Conservation (phyloP, 2,888 invertebrate genomes). For the Allolobophora icterica region DNA sequence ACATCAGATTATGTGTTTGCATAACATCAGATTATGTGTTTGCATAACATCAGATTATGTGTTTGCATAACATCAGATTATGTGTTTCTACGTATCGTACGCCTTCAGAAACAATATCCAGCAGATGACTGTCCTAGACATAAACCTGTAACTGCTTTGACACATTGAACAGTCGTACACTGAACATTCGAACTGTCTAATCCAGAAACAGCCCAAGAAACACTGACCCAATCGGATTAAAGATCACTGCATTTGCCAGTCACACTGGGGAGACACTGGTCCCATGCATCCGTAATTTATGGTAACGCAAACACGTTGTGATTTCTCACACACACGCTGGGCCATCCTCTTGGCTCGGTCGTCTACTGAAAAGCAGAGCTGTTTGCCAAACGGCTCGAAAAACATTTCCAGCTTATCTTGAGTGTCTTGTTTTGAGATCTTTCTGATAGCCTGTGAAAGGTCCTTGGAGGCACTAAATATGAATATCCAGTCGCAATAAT, state of each 20-base stretch:
- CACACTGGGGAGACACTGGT: background rate
- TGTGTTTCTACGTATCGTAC: too few species aligned
- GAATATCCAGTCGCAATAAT: background rate
- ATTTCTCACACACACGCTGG: background rate
- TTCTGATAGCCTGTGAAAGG: background rate
- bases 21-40: too few species aligned
- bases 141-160: too few species aligned
- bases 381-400: background rate
- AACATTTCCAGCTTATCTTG: background rate
- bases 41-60: too few species aligned
- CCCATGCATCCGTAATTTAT: background rate
- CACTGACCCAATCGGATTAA: too few species aligned
- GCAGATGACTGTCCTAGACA: too few species aligned
- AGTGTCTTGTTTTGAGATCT: background rate
- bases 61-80: too few species aligned
- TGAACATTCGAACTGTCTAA: too few species aligned
- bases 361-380: background rate
- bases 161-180: too few species aligned
- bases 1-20: too few species aligned
- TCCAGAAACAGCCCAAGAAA: too few species aligned
- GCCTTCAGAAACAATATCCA: too few species aligned
- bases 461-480: background rate
- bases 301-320: background rate
- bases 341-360: background rate
- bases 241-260: background rate